A percentile compares a stretch with the other conserved stretches of the same genome.
Conservation (phyloP, 2,113 vertebrate species). For the Macroglossus sobrinus region DNA sequence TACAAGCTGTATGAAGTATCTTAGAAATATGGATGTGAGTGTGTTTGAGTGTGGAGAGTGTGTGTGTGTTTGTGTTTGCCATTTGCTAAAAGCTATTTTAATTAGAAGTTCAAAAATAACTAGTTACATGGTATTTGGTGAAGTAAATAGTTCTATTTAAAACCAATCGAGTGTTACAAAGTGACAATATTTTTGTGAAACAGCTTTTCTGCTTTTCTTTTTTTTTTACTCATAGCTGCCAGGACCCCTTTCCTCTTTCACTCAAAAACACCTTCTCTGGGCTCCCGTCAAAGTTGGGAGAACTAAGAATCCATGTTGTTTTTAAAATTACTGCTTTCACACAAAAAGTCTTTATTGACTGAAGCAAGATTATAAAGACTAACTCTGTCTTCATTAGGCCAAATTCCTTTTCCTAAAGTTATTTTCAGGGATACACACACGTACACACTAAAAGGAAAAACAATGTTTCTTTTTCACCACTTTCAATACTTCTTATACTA, state of each 20-base stretch:
- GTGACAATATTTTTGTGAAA: not conserved
- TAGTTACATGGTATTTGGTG: not conserved
- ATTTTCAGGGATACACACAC: not conserved
- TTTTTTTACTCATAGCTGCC: not conserved
- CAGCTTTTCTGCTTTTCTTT: not conserved
- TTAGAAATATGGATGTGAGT: not conserved
- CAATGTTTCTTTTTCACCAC: not conserved
- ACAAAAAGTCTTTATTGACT: not conserved
- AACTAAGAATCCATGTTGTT: not conserved
- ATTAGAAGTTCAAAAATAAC: not conserved
- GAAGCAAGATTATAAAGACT: not conserved
- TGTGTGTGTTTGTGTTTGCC: not conserved
- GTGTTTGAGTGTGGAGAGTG: too few relatives aligned
- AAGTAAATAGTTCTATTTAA: not conserved
- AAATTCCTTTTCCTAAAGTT: not conserved
- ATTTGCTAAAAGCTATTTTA: conserved; percentile 16
- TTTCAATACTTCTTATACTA: not conserved
- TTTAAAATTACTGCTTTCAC: not conserved
- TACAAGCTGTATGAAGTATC: not conserved
- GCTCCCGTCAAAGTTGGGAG: not conserved
- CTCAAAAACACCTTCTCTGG: not conserved
- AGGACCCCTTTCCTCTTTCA: not conserved
- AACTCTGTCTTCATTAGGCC: not conserved
- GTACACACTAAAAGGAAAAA: not conserved
- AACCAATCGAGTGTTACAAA: not conserved